A percentile compares a stretch with the other conserved stretches of the same genome.
Evolutionary conservation across 2,797 vertebrate species (phyloP).

Genomic region (Strix occidentalis): DNA sequence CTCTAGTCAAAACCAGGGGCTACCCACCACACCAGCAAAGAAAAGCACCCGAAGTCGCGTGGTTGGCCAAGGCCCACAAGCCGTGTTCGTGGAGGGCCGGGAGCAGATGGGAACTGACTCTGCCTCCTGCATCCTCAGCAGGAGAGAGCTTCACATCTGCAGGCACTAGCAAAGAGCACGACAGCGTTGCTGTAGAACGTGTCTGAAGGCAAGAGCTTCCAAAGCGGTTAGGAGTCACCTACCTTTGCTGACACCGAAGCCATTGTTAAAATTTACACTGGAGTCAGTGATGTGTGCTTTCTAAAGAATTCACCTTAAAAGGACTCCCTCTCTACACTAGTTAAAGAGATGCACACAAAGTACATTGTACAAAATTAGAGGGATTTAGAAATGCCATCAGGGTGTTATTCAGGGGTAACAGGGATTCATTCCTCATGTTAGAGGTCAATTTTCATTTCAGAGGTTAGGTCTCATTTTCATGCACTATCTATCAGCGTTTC

Average conservation of each 20-base stretch:
- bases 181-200: fast-evolving
- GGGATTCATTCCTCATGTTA: constrained; percentile 31
- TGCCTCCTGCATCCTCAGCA: background rate
- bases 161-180: background rate
- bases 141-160: background rate
- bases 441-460: constrained; percentile 45
- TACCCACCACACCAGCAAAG: background rate
- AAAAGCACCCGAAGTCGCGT: fast-evolving
- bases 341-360: background rate
- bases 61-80: background rate
- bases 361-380: background rate
- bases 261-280: background rate
- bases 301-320: fast-evolving
- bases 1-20: background rate
- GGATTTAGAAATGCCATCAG: constrained; percentile 10
- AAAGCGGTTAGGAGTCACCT: background rate
- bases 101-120: background rate
- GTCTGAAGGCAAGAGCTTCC: background rate
- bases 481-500: constrained; percentile 55
- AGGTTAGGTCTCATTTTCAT: constrained; percentile 58
- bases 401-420: constrained; percentile 15
- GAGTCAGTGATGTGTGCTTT: background rate
- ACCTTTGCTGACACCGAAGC: background rate
- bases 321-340: background rate
- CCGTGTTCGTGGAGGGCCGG: fast-evolving